Conservation (phyloP, 2,113 vertebrate genomes). For the Pelecanoides urinatrix region DNA sequence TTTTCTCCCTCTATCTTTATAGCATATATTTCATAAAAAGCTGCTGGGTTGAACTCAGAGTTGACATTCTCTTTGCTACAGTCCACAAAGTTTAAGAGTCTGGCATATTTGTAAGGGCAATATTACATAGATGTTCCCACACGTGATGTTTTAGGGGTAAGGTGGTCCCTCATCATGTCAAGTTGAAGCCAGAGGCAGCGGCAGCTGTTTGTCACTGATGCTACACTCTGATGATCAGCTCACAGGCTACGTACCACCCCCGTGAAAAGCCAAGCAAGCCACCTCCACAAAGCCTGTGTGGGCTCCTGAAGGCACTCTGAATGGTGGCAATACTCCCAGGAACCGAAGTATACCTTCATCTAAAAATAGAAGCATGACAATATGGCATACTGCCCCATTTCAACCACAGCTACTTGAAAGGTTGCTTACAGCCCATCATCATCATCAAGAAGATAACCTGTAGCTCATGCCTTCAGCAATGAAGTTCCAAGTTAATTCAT, state of each 20-base stretch:
- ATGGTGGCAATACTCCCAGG: background rate
- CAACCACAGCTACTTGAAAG: background rate
- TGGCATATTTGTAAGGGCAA: background rate
- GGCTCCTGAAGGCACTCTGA: background rate
- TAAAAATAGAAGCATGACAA: background rate
- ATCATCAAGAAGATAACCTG: background rate
- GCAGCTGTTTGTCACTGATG: background rate
- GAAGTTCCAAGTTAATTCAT: background rate
- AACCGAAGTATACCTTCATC: background rate
- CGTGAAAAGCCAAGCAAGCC: background rate
- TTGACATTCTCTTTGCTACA: background rate
- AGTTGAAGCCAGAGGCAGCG: background rate
- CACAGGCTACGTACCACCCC: background rate
- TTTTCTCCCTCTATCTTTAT: constrained; percentile 16
- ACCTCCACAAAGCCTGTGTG: background rate
- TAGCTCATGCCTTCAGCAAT: background rate
- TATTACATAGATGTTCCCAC: background rate
- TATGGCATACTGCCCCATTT: background rate
- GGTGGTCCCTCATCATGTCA: background rate
- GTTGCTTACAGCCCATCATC: background rate
- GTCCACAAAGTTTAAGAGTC: background rate
- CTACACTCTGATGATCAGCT: background rate
- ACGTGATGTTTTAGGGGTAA: background rate
- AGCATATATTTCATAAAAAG: constrained; percentile 1
- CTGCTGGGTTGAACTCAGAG: background rate